Evolutionary conservation across 2,797 vertebrate genomes (phyloP).

Genomic region (Peromyscus eremicus): DNA sequence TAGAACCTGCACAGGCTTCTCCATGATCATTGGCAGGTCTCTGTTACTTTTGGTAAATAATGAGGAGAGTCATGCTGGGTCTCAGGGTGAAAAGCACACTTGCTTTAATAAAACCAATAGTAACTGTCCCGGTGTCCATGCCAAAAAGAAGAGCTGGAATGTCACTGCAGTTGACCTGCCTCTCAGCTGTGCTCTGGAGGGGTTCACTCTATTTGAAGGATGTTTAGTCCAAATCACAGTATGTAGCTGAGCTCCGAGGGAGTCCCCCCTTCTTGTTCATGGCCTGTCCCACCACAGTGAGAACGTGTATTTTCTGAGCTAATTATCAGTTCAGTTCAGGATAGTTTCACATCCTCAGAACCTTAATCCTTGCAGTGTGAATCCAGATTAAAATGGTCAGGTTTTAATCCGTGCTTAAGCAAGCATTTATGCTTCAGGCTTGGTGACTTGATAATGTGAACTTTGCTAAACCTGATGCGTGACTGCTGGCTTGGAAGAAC

Average conservation of each 20-base stretch:
- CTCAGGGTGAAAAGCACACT: neutral
- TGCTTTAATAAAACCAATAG: neutral
- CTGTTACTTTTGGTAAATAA: neutral
- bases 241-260: neutral
- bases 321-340: neutral
- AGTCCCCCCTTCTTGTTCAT: neutral
- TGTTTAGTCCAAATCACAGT: neutral
- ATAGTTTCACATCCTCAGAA: neutral
- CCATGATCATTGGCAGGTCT: too few species aligned
- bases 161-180: neutral
- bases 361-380: neutral
- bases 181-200: neutral
- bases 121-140: neutral
- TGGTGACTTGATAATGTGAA: constrained; percentile 6
- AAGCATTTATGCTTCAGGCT: neutral
- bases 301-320: neutral
- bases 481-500: neutral
- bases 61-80: neutral
- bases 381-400: neutral
- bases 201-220: neutral
- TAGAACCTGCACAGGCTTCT: neutral
- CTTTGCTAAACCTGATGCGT: constrained; percentile 20
- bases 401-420: neutral
- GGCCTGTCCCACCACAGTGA: neutral
- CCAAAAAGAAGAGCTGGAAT: neutral